Evolutionary conservation across 1,140 invertebrate genomes (phyloP).

Genomic region (Philopotamus ludificatus): DNA sequence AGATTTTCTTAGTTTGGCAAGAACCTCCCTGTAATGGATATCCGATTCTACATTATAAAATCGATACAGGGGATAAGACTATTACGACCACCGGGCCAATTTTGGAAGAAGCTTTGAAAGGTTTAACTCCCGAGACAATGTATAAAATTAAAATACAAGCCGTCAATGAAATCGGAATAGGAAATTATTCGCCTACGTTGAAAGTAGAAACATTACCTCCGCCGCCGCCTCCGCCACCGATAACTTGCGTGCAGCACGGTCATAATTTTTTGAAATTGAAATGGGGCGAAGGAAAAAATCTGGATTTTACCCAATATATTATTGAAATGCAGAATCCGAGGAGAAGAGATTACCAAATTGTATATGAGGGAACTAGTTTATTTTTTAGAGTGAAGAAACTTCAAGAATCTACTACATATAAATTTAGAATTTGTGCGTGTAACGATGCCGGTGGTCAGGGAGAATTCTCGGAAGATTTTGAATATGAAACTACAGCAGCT

Average conservation of each 20-base stretch:
- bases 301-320: conserved; percentile 71
- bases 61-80: conserved; percentile 68
- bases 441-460: conserved; percentile 80
- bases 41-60: conserved; percentile 71
- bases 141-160: conserved; percentile 77
- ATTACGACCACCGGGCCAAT: conserved; percentile 59
- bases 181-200: conserved; percentile 70
- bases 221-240: conserved; percentile 71
- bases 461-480: conserved; percentile 67
- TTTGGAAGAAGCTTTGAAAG: conserved; percentile 55
- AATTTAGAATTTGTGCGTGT: conserved; percentile 78
- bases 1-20: conserved; percentile 70
- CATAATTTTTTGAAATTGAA: conserved; percentile 84
- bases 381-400: conserved; percentile 79
- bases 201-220: conserved; percentile 71
- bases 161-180: conserved; percentile 78
- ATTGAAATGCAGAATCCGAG: conserved; percentile 74
- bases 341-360: conserved; percentile 66
- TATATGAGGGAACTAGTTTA: conserved; percentile 75
- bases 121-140: conserved; percentile 58
- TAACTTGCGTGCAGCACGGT: conserved; percentile 69
- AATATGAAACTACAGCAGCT: conserved; percentile 71
- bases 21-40: conserved; percentile 70
- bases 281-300: conserved; percentile 72
- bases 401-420: conserved; percentile 73